phyloP scores from a whole-genome alignment of 37 sponge, comb jelly and placozoan species.

The Theonella swinhoei region DNA sequence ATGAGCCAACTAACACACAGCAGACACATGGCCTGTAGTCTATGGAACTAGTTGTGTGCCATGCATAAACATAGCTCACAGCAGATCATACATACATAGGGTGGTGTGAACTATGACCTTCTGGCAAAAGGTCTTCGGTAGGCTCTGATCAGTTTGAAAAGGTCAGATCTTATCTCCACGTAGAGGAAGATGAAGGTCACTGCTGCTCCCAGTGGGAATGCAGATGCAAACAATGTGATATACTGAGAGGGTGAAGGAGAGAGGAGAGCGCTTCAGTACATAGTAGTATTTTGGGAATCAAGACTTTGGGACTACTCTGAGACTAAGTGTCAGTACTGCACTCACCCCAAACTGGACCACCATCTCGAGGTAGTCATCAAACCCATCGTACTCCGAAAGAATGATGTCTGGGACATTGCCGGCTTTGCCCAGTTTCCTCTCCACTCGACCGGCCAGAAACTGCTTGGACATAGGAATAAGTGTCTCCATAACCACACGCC shows the following conservation, averaged over 20 bases:
- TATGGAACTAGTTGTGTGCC: no score
- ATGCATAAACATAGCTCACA: no score
- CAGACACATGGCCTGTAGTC: no score
- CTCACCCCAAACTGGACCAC: constrained; percentile 88
- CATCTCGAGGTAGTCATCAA: constrained; percentile 94
- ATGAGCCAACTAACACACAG: no score
- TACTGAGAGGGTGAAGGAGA: constrained; percentile 45
- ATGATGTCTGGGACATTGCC: constrained; percentile 9
- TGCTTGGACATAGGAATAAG: constrained; percentile 53
- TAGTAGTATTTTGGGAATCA: neutral
- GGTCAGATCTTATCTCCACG: constrained; percentile 78
- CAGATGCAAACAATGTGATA: constrained; percentile 90
- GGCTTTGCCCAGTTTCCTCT: neutral
- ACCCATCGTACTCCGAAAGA: constrained; percentile 75
- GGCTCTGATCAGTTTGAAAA: constrained; percentile 68
- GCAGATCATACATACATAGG: no score
- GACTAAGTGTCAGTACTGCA: no score
- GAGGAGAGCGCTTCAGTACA: neutral
- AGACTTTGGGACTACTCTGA: no score
- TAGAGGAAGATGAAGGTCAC: constrained; percentile 76
- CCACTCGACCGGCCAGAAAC: constrained; percentile 3
- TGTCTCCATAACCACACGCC: constrained; percentile 67
- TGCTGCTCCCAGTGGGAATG: constrained; percentile 75
- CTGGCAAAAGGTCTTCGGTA: constrained; percentile 71
- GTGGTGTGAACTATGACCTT: constrained; percentile 37